phyloP scores from a whole-genome alignment of 2,888 invertebrate genomes.

The Hypomecis punctinalis region DNA sequence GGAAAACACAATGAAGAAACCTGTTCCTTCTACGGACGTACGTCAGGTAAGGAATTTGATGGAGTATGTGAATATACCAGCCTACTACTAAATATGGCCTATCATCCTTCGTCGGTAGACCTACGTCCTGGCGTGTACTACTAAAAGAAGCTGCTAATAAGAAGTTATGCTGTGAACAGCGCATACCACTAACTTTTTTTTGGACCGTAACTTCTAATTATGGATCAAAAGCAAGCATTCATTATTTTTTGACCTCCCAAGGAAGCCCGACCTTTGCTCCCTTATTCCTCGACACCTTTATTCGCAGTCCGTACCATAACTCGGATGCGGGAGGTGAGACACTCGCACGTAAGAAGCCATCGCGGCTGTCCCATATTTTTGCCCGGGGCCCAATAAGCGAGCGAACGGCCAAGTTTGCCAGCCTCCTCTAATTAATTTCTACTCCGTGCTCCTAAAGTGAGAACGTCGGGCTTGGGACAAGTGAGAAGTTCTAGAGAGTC shows the following conservation, averaged over 20 bases:
- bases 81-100: no score
- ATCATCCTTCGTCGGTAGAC: no score
- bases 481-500: constrained; percentile 21
- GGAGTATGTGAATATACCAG: no score
- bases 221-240: background rate
- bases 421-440: constrained; percentile 82
- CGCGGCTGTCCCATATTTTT: constrained; percentile 76
- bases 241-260: background rate
- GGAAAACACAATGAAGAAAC: no score
- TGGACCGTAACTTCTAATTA: no score
- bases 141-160: no score
- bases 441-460: constrained; percentile 75
- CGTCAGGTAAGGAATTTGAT: no score
- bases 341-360: constrained; percentile 46
- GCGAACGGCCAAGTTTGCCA: constrained; percentile 74
- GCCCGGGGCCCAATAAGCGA: constrained; percentile 76
- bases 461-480: constrained; percentile 50
- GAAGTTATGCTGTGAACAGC: no score
- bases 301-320: constrained; percentile 27
- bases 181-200: no score
- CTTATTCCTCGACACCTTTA: background rate
- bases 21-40: no score
- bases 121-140: no score
- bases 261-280: background rate
- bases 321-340: constrained; percentile 36